Conservation (phyloP, 2,797 vertebrate genomes). For the Bovichtus diacanthus region DNA sequence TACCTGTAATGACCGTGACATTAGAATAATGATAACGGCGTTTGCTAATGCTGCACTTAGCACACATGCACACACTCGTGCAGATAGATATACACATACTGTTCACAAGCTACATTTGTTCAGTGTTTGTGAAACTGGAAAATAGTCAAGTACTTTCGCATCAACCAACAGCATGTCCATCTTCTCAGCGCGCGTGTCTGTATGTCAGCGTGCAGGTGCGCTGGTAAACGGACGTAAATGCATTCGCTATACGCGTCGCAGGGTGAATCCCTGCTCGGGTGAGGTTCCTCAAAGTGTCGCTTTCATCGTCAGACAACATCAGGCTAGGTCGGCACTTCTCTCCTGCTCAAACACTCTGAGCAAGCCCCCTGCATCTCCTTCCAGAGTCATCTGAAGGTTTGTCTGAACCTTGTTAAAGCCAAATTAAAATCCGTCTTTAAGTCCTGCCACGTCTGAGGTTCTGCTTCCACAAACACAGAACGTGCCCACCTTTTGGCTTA, state of each 20-base stretch:
- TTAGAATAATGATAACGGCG: constrained; percentile 84
- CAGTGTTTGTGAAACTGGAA: constrained; percentile 33
- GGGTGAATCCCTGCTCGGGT: not conserved
- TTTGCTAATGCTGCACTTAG: constrained; percentile 81
- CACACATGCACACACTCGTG: constrained; percentile 44
- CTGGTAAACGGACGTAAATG: not conserved
- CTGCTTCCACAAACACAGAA: too few species aligned
- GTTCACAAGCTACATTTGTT: constrained; percentile 31
- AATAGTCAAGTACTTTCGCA: constrained; percentile 31
- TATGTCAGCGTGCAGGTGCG: not conserved
- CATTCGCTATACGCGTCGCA: not conserved
- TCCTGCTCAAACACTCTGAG: not conserved
- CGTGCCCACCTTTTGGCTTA: too few species aligned
- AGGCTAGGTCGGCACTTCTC: not conserved
- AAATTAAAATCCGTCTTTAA: not conserved
- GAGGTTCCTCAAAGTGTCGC: not conserved
- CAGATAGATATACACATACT: constrained; percentile 35
- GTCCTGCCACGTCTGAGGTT: not conserved
- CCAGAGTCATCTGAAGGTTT: not conserved
- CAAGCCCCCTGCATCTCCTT: not conserved
- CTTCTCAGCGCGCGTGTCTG: constrained; percentile 14
- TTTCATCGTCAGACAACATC: not conserved
- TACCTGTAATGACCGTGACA: constrained; percentile 85
- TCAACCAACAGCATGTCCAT: constrained; percentile 33
- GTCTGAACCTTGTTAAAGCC: not conserved